phyloP scores from a whole-genome alignment of 2,888 invertebrate species.

The Linyphia triangularis region DNA sequence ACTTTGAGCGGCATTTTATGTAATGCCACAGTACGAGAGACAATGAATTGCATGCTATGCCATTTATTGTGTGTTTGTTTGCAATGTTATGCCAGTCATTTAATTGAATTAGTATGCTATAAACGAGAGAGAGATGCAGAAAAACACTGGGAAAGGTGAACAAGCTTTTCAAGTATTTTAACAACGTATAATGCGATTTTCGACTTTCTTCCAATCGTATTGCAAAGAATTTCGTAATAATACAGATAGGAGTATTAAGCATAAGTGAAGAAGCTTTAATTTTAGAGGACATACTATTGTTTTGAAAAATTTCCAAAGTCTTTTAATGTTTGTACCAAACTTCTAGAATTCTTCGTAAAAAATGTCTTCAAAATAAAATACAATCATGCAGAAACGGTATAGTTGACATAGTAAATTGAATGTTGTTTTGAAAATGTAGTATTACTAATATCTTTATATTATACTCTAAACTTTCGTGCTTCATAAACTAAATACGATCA shows the following conservation, averaged over 20 bases:
- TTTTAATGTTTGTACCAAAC: too few species aligned
- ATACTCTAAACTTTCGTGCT: too few species aligned
- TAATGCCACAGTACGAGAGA: neutral
- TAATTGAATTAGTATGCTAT: neutral
- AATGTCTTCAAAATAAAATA: too few species aligned
- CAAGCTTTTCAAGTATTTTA: neutral
- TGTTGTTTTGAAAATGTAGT: too few species aligned
- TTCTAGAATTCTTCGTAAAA: too few species aligned
- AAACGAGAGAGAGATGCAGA: neutral
- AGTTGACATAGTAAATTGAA: too few species aligned
- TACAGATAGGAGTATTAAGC: neutral
- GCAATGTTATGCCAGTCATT: neutral
- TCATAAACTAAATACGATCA: too few species aligned
- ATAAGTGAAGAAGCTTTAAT: too few species aligned
- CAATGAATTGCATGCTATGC: neutral
- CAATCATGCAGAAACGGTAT: too few species aligned
- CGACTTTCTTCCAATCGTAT: neutral
- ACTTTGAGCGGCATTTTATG: neutral
- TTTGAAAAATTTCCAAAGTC: too few species aligned
- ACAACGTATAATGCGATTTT: neutral
- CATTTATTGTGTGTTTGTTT: neutral
- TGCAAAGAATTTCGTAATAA: neutral
- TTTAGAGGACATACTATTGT: too few species aligned
- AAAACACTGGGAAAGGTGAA: neutral
- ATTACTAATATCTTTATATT: too few species aligned